These are phyloP conservation scores for Lepilemur septentrionalis DNA, from an alignment of 2,797 vertebrate species.

Conservation along the genomic window DNA sequence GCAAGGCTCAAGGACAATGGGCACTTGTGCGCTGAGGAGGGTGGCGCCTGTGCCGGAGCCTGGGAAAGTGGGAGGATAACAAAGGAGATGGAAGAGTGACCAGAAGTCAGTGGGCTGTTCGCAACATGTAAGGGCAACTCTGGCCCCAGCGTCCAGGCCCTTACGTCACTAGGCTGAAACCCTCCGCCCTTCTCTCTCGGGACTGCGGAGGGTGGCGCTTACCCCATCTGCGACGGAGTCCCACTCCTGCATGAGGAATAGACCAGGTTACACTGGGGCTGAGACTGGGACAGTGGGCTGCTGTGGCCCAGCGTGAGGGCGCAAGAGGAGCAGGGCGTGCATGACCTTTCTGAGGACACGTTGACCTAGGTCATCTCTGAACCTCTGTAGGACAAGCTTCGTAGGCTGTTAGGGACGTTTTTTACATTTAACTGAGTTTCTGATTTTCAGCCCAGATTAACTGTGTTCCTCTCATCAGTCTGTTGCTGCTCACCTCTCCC, in stretches of 20 bases:
- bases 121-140: background rate
- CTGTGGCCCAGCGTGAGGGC: background rate
- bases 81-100: background rate
- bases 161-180: accelerated
- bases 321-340: background rate
- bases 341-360: background rate
- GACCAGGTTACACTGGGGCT: background rate
- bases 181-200: accelerated
- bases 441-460: background rate
- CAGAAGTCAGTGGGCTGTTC: background rate
- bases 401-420: too few species aligned
- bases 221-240: too few species aligned
- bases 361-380: background rate
- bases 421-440: background rate
- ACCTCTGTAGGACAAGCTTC: background rate
- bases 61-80: background rate
- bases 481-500: background rate
- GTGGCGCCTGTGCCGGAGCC: accelerated
- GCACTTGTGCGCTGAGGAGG: accelerated
- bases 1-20: background rate
- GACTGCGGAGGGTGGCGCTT: background rate
- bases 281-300: background rate
- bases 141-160: background rate
- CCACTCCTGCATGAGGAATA: background rate
- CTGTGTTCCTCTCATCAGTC: too few species aligned